Evolutionary conservation across 64 coral and sea anemone genomes (phyloP), one percentile per base, ranked within the genome.

Genomic region (Cladopsammia gracilis): DNA sequence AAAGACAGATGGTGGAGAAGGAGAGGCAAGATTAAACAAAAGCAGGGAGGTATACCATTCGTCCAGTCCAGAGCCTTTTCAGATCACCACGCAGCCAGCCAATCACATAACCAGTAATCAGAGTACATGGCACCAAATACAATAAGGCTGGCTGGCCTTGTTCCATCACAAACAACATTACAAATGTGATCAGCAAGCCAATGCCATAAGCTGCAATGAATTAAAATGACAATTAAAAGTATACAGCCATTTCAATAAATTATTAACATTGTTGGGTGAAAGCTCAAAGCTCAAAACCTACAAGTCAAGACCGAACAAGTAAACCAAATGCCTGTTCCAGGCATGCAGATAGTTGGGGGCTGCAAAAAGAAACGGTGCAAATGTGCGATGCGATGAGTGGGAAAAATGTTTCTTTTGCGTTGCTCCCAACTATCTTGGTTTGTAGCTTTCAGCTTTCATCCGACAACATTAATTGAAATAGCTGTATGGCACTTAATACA

Each of bases 121-220:
- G 66, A 11, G 90, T 94, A 59, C 90, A 96, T 6, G 97, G 97
- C 4, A 99, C 97, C 13, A 99, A 74, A 78, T 99, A 99, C 2
- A 99, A 20, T 42, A 99, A 78, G 20, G 97, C 97, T 22, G 97
- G 97, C 56, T 99, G 97, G 11, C 97, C 97, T 94, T 93, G 58
- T 71, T 96, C 89, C 97, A 99, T 99, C 7, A 96, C 14, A 73
- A 90, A 99, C 65, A 99, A 70, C 20, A 95, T 92, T 16, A 93
- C 91, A 91, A 99, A 99, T 48, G 97, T 99, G n/a, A 99, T 76
- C 3, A 99, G 48, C 26, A 99, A 84, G 13, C 97, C 97, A 42
- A 96, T 62, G 34, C 87, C 97, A 96, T 99, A 99, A 20, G 97
- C 97, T 98, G 87, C 45, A 98, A 88, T 10, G 34, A 69, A 95